phyloP scores from a whole-genome alignment of 2,797 vertebrate species.

The Poecilia gillii region DNA sequence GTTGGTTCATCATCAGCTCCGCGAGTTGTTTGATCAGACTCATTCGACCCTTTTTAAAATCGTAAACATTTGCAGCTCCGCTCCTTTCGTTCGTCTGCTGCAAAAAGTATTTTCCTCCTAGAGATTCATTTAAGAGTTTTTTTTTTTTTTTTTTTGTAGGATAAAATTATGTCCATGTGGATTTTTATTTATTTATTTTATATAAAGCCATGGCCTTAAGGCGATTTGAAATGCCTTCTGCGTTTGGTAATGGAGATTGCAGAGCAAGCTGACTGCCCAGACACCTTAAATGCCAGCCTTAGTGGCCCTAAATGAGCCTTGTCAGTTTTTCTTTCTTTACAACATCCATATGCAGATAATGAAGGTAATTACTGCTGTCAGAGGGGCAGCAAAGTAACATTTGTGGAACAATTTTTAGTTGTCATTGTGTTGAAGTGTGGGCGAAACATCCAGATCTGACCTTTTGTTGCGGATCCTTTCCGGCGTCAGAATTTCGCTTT shows the following conservation, averaged over 20 bases:
- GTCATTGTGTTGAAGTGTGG: slow-evolving; percentile 15
- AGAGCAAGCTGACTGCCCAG: slow-evolving; percentile 27
- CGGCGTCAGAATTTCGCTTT: slow-evolving; percentile 23
- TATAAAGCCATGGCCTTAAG: slow-evolving; percentile 10
- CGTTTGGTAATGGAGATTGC: slow-evolving; percentile 13
- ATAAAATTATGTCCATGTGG: slow-evolving; percentile 3
- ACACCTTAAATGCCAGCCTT: slow-evolving; percentile 32
- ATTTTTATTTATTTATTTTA: neutral
- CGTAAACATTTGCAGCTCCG: slow-evolving; percentile 23
- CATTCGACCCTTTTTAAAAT: neutral
- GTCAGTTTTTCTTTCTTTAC: slow-evolving; percentile 29
- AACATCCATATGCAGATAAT: slow-evolving; percentile 32
- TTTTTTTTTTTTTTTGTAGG: neutral
- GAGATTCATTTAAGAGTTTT: neutral
- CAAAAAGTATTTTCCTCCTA: slow-evolving; percentile 2
- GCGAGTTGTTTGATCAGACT: slow-evolving; percentile 25
- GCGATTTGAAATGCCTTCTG: slow-evolving; percentile 19
- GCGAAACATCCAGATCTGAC: slow-evolving; percentile 37
- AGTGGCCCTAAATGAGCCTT: slow-evolving; percentile 55
- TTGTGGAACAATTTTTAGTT: slow-evolving; percentile 44
- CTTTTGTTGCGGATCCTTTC: slow-evolving; percentile 48
- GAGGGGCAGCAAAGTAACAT: slow-evolving; percentile 21
- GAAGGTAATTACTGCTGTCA: slow-evolving; percentile 41
- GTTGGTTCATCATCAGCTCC: slow-evolving; percentile 14
- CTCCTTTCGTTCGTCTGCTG: slow-evolving; percentile 6